phyloP scores from a whole-genome alignment of 1,140 invertebrate genomes.

The Calephelis virginiensis region DNA sequence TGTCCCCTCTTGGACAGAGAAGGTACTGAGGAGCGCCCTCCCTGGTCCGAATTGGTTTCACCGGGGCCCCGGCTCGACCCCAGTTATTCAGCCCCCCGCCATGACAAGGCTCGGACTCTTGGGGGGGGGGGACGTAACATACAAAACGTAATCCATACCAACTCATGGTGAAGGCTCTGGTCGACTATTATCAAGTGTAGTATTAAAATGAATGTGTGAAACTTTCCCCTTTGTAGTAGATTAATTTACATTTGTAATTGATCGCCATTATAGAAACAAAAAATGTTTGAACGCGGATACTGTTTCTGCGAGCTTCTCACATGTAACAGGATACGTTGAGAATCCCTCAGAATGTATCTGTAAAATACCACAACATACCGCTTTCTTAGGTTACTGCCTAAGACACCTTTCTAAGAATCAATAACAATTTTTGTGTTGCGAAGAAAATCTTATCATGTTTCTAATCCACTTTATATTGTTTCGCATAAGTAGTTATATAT shows the following conservation, averaged over 20 bases:
- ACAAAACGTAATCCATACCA: too few relatives aligned
- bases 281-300: slow-evolving; percentile 30
- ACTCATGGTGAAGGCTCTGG: too few relatives aligned
- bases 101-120: too few relatives aligned
- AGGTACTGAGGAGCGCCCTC: too few relatives aligned
- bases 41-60: too few relatives aligned
- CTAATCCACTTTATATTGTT: neutral
- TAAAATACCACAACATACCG: slow-evolving; percentile 7
- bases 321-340: slow-evolving; percentile 34
- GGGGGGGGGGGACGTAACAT: too few relatives aligned
- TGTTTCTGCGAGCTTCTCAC: slow-evolving; percentile 33
- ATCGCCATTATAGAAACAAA: slow-evolving; percentile 31
- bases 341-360: slow-evolving; percentile 20
- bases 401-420: slow-evolving; percentile 1
- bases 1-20: too few relatives aligned
- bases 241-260: slow-evolving; percentile 42
- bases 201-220: slow-evolving; percentile 14
- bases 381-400: slow-evolving; percentile 12
- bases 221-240: slow-evolving; percentile 44
- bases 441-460: neutral
- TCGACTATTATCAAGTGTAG: too few relatives aligned
- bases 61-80: too few relatives aligned
- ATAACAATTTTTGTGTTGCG: neutral
- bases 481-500: too few relatives aligned
- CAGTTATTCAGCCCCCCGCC: too few relatives aligned